A percentile compares a stretch with the other conserved stretches of the same genome.
Evolutionary conservation across 2,113 vertebrate genomes (phyloP).

Genomic region (Paradoxurus hermaphroditus): DNA sequence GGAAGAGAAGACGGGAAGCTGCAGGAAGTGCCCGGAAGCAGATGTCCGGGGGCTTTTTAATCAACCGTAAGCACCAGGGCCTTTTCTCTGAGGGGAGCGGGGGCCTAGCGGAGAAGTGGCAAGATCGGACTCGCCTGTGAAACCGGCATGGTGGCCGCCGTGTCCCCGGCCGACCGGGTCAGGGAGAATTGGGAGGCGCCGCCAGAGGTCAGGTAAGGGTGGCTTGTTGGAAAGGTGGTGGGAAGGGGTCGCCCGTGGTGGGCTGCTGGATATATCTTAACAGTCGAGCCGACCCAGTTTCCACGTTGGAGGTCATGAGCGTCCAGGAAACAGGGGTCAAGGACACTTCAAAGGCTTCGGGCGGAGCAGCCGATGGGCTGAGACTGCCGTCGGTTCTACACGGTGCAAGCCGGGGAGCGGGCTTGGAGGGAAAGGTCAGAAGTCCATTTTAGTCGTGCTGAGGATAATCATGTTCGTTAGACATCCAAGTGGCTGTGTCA

Average conservation of each 20-base stretch:
- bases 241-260: fast-evolving
- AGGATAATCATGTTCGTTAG: too few species aligned
- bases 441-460: background rate
- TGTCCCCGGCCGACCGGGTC: fast-evolving
- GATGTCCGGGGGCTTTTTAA: too few species aligned
- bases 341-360: background rate
- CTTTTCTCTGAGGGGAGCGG: too few species aligned
- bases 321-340: background rate
- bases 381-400: background rate
- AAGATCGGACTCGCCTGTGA: background rate
- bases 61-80: background rate
- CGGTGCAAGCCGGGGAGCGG: background rate
- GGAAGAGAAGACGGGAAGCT: background rate
- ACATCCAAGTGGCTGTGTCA: background rate
- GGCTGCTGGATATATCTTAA: background rate
- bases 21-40: background rate
- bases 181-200: background rate
- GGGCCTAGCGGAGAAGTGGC: background rate
- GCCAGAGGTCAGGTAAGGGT: background rate
- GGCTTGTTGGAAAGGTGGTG: too few species aligned
- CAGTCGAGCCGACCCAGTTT: background rate
- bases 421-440: background rate
- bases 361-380: too few species aligned
- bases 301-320: background rate
- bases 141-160: background rate